phyloP scores from a whole-genome alignment of 2,797 vertebrate genomes.

The Carcharodon carcharias region DNA sequence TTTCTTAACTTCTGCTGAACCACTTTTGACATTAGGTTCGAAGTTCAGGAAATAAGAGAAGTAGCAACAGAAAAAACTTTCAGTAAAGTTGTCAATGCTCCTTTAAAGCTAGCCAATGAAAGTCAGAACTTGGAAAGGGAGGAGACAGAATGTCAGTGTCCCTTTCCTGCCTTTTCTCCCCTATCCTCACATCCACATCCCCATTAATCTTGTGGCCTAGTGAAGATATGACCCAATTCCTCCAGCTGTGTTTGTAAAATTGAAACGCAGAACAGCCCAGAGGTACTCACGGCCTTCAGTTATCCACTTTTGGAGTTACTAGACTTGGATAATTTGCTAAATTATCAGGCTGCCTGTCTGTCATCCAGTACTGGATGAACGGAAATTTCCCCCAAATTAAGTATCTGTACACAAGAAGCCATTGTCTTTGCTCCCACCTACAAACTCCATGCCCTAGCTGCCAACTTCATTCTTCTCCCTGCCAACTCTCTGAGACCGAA shows the following conservation, averaged over 20 bases:
- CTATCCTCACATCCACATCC: neutral
- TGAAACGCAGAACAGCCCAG: neutral
- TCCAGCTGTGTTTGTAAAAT: neutral
- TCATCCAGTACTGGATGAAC: too few relatives aligned
- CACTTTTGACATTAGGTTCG: neutral
- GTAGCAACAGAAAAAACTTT: neutral
- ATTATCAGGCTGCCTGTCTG: too few relatives aligned
- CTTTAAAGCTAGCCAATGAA: neutral
- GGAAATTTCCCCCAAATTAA: too few relatives aligned
- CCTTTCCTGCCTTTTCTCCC: neutral
- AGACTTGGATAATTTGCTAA: neutral
- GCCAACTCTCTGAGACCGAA: too few relatives aligned
- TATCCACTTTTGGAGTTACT: neutral
- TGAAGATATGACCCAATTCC: neutral
- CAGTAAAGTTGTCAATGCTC: neutral
- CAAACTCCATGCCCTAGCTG: too few relatives aligned
- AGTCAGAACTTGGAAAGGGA: neutral
- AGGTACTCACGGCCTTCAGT: neutral
- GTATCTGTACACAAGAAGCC: too few relatives aligned
- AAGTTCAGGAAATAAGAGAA: neutral
- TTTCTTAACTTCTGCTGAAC: conserved; percentile 10
- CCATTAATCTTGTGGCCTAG: neutral
- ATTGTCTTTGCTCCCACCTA: too few relatives aligned
- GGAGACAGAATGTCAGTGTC: neutral
- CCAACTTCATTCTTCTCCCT: too few relatives aligned